Conservation (phyloP, 2,797 vertebrate genomes). For the Bucorvus abyssinicus region DNA sequence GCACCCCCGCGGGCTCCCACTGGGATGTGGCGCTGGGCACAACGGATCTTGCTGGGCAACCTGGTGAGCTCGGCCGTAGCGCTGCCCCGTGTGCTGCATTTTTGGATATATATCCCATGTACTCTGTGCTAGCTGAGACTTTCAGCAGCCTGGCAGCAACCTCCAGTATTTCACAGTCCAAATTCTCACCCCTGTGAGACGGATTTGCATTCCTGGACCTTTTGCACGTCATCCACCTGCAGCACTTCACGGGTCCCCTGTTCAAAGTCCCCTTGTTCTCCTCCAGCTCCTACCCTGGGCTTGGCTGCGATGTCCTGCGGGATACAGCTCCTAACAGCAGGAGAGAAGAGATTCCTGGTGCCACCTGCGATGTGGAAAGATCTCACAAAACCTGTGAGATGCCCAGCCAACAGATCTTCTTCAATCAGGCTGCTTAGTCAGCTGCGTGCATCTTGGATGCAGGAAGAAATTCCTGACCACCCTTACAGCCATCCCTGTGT, state of each 20-base stretch:
- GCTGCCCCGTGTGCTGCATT: accelerated
- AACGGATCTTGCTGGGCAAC: no score
- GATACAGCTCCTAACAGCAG: background rate
- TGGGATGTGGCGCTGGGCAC: no score
- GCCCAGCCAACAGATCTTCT: background rate
- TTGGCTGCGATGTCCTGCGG: accelerated
- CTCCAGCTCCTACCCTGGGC: background rate
- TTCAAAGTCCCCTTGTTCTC: background rate
- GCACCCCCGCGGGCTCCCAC: no score
- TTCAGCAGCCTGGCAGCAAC: background rate
- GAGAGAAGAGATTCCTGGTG: background rate
- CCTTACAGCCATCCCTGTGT: background rate
- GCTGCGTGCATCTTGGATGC: background rate
- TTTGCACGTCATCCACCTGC: background rate
- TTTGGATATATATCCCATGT: accelerated
- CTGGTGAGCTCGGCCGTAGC: background rate
- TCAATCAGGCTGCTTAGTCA: background rate
- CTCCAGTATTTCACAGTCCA: background rate
- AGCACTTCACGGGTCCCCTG: background rate
- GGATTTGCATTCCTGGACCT: background rate
- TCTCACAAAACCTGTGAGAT: background rate
- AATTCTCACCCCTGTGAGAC: background rate
- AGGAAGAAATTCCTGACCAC: background rate
- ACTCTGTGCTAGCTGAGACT: background rate
- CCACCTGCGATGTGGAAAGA: background rate